Evolutionary conservation across 2,888 invertebrate genomes (phyloP).

Genomic region (Diaphora mendica): DNA sequence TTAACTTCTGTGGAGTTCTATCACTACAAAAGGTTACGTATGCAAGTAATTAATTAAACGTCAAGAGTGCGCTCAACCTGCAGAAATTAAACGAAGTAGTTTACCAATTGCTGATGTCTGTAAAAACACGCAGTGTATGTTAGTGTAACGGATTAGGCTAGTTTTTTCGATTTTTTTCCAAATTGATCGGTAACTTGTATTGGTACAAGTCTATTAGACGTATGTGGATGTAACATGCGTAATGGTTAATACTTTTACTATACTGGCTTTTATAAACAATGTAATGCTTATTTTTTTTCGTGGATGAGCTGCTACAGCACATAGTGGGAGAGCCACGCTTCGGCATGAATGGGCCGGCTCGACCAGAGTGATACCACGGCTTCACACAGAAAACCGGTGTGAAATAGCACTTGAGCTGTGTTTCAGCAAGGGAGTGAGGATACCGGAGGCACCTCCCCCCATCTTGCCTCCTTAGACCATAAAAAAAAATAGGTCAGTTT

Average conservation of each 20-base stretch:
- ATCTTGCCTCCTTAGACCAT: no score
- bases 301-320: background rate
- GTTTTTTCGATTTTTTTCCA: background rate
- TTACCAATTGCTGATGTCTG: slow-evolving; percentile 25
- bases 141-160: background rate
- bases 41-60: slow-evolving; percentile 35
- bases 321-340: no score
- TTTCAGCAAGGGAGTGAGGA: no score
- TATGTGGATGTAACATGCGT: background rate
- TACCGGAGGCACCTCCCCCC: no score
- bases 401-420: no score
- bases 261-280: no score
- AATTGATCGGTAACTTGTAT: background rate
- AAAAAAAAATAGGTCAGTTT: no score
- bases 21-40: slow-evolving; percentile 30
- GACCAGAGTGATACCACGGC: no score
- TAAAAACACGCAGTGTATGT: slow-evolving; percentile 19
- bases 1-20: background rate
- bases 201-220: background rate
- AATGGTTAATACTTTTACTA: no score
- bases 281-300: background rate
- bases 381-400: no score
- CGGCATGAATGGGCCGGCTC: no score
- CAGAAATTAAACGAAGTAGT: slow-evolving; percentile 34
- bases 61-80: slow-evolving; percentile 28